Conservation (phyloP, 2,797 vertebrate genomes). For the Pyrocephalus nanus region DNA sequence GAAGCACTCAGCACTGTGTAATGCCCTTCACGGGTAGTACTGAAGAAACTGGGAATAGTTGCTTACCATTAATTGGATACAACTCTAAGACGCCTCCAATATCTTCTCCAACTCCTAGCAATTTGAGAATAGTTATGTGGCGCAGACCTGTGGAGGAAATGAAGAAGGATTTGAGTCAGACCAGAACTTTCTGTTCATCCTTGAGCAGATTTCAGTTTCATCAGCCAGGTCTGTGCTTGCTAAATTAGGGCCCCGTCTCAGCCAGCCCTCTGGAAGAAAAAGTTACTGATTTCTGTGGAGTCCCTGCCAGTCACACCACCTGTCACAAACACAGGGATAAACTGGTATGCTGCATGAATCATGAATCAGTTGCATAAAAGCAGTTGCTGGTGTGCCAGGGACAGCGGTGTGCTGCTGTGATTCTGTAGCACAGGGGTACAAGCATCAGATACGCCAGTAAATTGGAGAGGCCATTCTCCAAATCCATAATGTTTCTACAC, state of each 20-base stretch:
- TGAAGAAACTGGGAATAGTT: neutral
- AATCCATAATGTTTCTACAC: neutral
- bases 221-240: neutral
- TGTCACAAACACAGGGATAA: neutral
- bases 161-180: neutral
- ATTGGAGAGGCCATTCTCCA: neutral
- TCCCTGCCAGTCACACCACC: neutral
- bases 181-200: neutral
- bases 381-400: neutral
- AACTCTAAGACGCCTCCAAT: conserved; percentile 93
- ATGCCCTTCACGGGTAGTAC: neutral
- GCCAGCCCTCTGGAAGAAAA: neutral
- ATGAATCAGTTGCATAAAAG: neutral
- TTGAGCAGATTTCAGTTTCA: neutral
- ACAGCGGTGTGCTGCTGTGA: neutral
- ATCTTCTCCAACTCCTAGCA: conserved; percentile 85
- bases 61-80: conserved; percentile 96
- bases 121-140: conserved; percentile 92
- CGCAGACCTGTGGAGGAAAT: conserved; percentile 84
- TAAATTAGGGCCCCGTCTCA: neutral
- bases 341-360: neutral
- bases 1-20: neutral
- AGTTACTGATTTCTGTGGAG: neutral
- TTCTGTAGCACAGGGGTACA: neutral
- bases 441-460: neutral